Evolutionary conservation across 2,113 vertebrate species (phyloP).

Genomic region (Platysteira castanea): DNA sequence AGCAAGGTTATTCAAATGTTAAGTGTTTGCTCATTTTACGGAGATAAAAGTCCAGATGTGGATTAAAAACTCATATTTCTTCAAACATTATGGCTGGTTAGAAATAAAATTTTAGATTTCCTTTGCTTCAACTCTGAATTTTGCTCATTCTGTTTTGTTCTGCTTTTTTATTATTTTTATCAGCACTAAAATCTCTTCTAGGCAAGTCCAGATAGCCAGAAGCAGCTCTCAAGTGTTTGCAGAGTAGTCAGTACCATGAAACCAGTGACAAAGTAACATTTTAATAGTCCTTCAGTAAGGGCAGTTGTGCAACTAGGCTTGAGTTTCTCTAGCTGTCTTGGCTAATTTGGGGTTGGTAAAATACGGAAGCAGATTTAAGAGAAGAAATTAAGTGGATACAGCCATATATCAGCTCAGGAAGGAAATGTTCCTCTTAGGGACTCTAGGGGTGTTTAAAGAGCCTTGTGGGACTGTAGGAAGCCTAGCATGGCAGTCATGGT

Average conservation of each 20-base stretch:
- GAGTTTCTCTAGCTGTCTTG: not conserved
- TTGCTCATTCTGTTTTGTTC: not conserved
- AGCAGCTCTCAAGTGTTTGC: not conserved
- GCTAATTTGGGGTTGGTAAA: not conserved
- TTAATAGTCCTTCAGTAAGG: not conserved
- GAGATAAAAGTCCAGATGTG: not conserved
- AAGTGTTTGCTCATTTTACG: not conserved
- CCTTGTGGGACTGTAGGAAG: not conserved
- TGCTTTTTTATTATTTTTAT: not conserved
- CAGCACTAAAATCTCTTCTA: not conserved
- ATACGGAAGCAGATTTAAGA: not conserved
- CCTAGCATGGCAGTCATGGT: not conserved
- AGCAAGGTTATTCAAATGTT: not conserved
- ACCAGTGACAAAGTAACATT: not conserved
- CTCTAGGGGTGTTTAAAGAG: not conserved
- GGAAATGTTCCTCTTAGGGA: not conserved
- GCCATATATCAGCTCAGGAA: not conserved
- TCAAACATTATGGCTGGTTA: not conserved
- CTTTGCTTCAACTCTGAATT: not conserved
- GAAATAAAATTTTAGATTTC: not conserved
- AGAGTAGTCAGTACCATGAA: not conserved
- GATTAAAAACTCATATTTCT: not conserved
- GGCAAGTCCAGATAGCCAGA: not conserved
- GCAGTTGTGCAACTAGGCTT: not conserved
- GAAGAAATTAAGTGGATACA: not conserved